These are phyloP conservation scores for Phengaris alcon DNA, from an alignment of 2,888 invertebrate species.

Conservation along the genomic window DNA sequence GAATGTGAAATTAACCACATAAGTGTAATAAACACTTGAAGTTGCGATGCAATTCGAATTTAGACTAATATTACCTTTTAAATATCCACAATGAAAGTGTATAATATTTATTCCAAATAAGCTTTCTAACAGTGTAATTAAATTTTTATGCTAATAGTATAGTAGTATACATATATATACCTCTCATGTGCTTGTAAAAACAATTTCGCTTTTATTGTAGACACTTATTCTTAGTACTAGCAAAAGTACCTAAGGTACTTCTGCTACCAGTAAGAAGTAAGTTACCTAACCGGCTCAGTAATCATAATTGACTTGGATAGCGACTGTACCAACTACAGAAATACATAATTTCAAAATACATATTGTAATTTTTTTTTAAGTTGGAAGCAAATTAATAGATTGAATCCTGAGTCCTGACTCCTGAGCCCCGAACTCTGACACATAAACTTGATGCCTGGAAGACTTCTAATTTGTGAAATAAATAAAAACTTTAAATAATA, in stretches of 20 bases:
- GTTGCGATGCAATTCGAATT: neutral
- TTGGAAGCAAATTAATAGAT: too few species aligned
- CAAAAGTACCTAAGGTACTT: too few species aligned
- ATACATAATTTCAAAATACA: too few species aligned
- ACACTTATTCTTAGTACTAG: neutral
- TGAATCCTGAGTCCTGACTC: too few species aligned
- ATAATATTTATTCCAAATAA: slow-evolving; percentile 6
- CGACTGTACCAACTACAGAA: neutral
- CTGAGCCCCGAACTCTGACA: too few species aligned
- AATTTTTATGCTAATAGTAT: slow-evolving; percentile 5
- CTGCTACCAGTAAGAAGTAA: neutral
- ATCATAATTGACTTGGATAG: neutral
- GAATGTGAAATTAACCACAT: too few species aligned
- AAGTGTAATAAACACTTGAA: neutral
- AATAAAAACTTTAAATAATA: too few species aligned
- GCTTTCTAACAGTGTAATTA: slow-evolving; percentile 11
- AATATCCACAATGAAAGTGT: neutral
- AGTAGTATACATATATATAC: neutral
- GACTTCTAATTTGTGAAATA: too few species aligned
- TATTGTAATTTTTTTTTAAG: too few species aligned
- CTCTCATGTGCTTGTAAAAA: neutral
- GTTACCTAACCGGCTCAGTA: neutral
- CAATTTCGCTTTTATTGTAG: slow-evolving; percentile 10
- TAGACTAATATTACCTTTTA: neutral
- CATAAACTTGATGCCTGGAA: too few species aligned